Conservation (phyloP, 2,888 invertebrate species). For the Melipona beecheii region DNA sequence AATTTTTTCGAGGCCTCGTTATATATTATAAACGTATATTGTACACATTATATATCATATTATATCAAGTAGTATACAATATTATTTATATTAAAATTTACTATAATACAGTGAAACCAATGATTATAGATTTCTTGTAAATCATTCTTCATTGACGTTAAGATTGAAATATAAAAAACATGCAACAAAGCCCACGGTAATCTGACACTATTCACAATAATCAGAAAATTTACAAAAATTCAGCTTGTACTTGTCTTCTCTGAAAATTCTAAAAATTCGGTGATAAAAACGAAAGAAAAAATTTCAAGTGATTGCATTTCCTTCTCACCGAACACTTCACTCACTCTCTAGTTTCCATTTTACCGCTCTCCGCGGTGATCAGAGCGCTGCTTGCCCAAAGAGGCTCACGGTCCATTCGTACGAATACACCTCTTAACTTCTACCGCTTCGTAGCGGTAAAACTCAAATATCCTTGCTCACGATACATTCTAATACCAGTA, state of each 20-base stretch:
- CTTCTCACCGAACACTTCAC: background rate
- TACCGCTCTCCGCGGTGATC: constrained; percentile 29
- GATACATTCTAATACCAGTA: constrained; percentile 37
- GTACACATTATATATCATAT: too few relatives aligned
- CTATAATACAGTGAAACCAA: too few relatives aligned
- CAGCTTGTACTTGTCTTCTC: background rate
- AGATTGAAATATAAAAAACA: too few relatives aligned
- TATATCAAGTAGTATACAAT: too few relatives aligned
- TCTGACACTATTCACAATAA: too few relatives aligned
- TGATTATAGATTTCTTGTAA: too few relatives aligned
- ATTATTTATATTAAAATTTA: too few relatives aligned
- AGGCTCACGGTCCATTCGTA: constrained; percentile 8
- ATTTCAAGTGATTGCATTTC: background rate
- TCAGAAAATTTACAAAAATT: background rate
- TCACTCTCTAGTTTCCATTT: constrained; percentile 26
- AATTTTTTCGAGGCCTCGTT: too few relatives aligned
- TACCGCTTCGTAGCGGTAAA: constrained; percentile 45
- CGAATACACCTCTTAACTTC: constrained; percentile 60
- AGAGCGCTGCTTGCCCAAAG: constrained; percentile 31
- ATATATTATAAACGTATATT: too few relatives aligned
- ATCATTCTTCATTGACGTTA: too few relatives aligned
- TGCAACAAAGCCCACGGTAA: too few relatives aligned
- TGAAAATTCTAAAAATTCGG: background rate
- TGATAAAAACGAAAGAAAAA: background rate
- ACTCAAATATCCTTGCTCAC: constrained; percentile 53